Evolutionary conservation across 2,113 vertebrate species (phyloP).

Genomic region (Strigops habroptila): DNA sequence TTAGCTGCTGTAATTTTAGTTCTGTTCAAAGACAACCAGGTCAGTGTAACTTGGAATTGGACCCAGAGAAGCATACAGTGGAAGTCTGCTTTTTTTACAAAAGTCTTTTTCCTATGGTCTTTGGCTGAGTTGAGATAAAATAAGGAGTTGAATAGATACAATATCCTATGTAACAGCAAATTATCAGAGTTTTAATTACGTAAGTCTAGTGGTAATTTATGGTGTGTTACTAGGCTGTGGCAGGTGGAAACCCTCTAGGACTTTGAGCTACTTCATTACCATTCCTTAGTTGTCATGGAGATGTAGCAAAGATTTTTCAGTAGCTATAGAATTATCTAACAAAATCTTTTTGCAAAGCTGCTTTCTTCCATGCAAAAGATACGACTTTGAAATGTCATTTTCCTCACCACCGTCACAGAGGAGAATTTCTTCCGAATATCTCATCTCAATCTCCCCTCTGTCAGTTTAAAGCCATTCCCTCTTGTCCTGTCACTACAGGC

Average conservation of each 20-base stretch:
- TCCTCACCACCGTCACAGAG: background rate
- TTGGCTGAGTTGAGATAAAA: background rate
- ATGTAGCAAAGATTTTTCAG: background rate
- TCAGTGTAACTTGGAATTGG: background rate
- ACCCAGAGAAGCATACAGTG: background rate
- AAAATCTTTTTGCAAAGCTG: background rate
- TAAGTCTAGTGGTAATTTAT: constrained; percentile 11
- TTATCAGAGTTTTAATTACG: constrained; percentile 11
- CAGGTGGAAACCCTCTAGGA: constrained; percentile 36
- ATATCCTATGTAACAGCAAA: background rate
- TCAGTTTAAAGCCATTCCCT: background rate
- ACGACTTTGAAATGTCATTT: background rate
- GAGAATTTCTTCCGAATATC: background rate
- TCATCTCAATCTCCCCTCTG: background rate
- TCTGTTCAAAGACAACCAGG: background rate
- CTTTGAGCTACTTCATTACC: constrained; percentile 2
- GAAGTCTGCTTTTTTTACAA: background rate
- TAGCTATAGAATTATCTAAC: background rate
- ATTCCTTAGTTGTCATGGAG: constrained; percentile 17
- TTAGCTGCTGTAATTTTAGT: background rate
- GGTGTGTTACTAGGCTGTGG: background rate
- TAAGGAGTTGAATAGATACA: background rate
- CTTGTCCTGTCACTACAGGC: background rate
- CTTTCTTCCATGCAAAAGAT: background rate
- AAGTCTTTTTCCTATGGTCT: background rate